Evolutionary conservation across 2,113 vertebrate species (phyloP).

Genomic region (Calidris pygmaea): DNA sequence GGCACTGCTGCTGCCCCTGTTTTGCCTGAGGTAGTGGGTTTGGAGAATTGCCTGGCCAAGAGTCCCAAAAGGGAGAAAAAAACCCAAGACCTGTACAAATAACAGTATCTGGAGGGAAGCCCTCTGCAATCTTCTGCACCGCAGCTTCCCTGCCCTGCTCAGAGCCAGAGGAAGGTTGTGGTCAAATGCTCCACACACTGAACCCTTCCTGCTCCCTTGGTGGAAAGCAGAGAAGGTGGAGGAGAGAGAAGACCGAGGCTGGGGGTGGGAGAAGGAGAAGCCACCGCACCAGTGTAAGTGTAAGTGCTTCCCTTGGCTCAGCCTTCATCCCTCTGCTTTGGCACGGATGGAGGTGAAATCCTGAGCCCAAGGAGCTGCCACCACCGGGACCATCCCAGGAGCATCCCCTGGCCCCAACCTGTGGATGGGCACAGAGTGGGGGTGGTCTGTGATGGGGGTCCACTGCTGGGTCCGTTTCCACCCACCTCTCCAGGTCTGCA

Average conservation of each 20-base stretch:
- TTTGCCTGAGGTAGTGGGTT: not conserved
- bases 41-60: not conserved
- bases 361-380: not conserved
- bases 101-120: not conserved
- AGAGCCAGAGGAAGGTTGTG: not conserved
- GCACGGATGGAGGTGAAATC: not conserved
- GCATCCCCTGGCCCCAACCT: not conserved
- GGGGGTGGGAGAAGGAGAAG: not conserved
- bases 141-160: not conserved
- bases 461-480: accelerated
- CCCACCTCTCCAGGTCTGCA: not conserved
- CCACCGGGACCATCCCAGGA: accelerated
- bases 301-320: not conserved
- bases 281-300: accelerated
- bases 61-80: not conserved
- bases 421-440: accelerated
- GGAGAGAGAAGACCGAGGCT: not conserved
- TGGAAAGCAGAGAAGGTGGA: not conserved
- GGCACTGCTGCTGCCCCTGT: not conserved
- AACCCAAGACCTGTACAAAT: not conserved
- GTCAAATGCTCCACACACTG: too few species aligned
- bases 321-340: not conserved
- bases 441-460: too few species aligned
- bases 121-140: not conserved
- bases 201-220: not conserved